Base-by-base conservation (phyloP, 2,888 invertebrate species). In the Andrena trimmerana region DNA sequence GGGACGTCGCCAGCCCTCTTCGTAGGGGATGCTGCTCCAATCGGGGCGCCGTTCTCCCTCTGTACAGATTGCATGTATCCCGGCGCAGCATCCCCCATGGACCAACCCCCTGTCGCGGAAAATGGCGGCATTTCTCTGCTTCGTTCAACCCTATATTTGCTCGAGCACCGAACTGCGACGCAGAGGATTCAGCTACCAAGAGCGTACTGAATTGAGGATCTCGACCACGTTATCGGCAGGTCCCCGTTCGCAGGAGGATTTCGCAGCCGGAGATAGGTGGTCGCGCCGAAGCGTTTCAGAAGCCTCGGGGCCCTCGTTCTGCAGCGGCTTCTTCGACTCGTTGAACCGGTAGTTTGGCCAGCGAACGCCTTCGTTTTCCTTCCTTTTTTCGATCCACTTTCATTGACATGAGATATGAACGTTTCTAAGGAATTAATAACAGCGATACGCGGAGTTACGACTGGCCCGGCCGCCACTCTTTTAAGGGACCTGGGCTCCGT, bases 51-150 rank as follows among this genome's bases (percentile, higher is more conserved):
- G 31, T 24, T 67, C 68, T 57, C 42, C 59, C 52, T 36, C 66
- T 10, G 54, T 31, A n/a, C 3, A 65, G 59, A 71, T 72, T 13
- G 10, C 5, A 16, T 4, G 2, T 20, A 10, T 16, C 54, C 63
- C 69, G 71, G 86, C 88, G 84, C 90, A 90, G 88, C 89, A 88
- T 88, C 90, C 87, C 85, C 62, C 54, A 69, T 84, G 88, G 86
- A 83, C 89, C 87, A 84, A 84, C 86, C 85, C 85, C 65, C 36
- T 8, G 13, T 1, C 3, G 20, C 5, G 36, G 42, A 89, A 89
- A 90, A 90, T 90, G 90, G 90, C 75, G 87, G 70, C 71, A 65
- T 20, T 74, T 16, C 31, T 0, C 29, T 1, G 0, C 0, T 2
- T 67, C 63, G 10, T 36, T 65, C 57, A 76, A 74, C 16, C 74